Base-by-base conservation (phyloP, 2,113 vertebrate species). In the Diglossa brunneiventris region DNA sequence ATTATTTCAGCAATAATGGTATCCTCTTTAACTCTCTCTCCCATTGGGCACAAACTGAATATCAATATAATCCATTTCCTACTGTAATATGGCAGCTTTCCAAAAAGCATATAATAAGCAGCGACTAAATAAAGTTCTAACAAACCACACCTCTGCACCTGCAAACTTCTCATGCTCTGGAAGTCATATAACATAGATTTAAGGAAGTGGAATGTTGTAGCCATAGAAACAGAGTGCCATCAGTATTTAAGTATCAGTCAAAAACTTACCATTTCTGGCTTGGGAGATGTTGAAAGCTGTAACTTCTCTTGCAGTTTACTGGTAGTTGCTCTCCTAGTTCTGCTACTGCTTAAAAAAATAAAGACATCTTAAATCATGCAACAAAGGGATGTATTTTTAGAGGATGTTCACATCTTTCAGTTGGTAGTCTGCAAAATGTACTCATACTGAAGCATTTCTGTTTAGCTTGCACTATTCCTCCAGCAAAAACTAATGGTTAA, bases 261-360 rank as follows among this genome's bases (percentile, higher is more conserved):
- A 66, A 89, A 83, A 76, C 94, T 96, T 97, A 98, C 98, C 97
- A 97, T 97, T 97, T 95, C 90, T 92, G 90, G 90, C 76, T 82
- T 87, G 66, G 66, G 24, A 80, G 88, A 84, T 75, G 90, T 95
- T 56, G 91, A 79, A 44, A 68, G 31, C 62, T 89, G 86, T 67
- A 72, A 82, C 30, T 85, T 95, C 39, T 89, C 92, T 81, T 96
- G 94, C 27, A 91, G 39, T 37, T 83, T 93, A 61, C 28, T 92
- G 77, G 92, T 92, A 87, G 80, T 76, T 6, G 53, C 64, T 92
- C 94, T 96, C 62, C 93, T 80, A 74, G 89, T 95, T 84, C 94
- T 92, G 59, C 61, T 90, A 58, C 85, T 93, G 73, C 28, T 87
- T 86, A 13, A 76, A 88, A 77, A 79, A 75, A 55, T 33, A 55